A percentile compares a stretch with the other conserved stretches of the same genome.
Evolutionary conservation across 2,113 vertebrate genomes (phyloP).

Genomic region (Pelmatolapia mariae): DNA sequence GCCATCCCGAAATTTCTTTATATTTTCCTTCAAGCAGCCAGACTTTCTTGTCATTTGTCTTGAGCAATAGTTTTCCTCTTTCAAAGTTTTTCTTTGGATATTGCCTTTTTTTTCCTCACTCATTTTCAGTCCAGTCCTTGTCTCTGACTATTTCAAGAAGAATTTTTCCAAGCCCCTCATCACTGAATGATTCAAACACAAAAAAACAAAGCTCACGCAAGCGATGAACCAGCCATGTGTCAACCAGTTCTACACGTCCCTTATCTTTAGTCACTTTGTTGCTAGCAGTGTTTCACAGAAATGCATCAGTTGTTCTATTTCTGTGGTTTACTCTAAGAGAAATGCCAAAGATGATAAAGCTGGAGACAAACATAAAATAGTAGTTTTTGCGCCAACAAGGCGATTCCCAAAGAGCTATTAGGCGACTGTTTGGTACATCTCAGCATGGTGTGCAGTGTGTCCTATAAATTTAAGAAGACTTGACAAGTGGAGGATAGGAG

Average conservation of each 20-base stretch:
- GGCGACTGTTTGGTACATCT: fast-evolving
- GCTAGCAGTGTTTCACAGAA: neutral
- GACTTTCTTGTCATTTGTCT: neutral
- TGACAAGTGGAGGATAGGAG: neutral
- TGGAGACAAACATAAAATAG: neutral
- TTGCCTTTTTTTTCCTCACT: neutral
- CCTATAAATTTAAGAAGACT: neutral
- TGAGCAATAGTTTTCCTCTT: neutral
- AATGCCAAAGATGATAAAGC: neutral
- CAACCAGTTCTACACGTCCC: neutral
- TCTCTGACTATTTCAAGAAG: neutral
- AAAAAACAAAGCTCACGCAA: neutral
- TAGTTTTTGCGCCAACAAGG: fast-evolving
- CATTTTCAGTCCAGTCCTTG: neutral
- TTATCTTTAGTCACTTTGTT: neutral
- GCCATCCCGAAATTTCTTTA: neutral
- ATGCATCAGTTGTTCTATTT: neutral
- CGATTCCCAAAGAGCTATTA: neutral
- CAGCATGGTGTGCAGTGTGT: fast-evolving
- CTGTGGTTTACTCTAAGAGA: neutral
- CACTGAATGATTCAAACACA: neutral
- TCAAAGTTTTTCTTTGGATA: neutral
- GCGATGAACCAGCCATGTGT: neutral
- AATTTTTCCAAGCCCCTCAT: neutral
- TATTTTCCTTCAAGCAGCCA: neutral